Conservation (phyloP, 2,888 invertebrate species). For the Xestia ashworthii region DNA sequence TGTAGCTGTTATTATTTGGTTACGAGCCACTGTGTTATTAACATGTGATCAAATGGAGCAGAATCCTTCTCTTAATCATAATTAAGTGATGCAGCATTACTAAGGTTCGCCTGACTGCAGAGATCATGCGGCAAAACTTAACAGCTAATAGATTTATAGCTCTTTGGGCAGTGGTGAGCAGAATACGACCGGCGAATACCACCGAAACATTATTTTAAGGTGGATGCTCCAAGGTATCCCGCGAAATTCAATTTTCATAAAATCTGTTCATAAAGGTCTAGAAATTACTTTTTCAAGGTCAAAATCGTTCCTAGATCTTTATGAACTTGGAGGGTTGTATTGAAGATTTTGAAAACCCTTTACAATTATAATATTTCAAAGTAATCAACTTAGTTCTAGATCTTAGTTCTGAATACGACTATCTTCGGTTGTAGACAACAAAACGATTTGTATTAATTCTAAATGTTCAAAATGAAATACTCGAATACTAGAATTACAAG, state of each 20-base stretch:
- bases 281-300: no score
- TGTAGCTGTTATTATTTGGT: not conserved
- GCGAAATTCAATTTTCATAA: no score
- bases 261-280: no score
- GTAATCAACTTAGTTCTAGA: not conserved
- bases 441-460: not conserved
- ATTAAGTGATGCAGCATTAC: not conserved
- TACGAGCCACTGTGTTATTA: not conserved
- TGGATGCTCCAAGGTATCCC: no score
- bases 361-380: not conserved
- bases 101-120: not conserved
- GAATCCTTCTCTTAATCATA: not conserved
- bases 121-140: conserved; percentile 32
- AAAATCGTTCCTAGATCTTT: no score
- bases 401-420: not conserved
- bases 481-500: not conserved
- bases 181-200: not conserved
- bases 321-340: no score
- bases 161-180: not conserved
- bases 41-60: not conserved
- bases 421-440: not conserved
- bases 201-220: not conserved
- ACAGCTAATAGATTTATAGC: conserved; percentile 8
- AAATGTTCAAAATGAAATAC: not conserved
- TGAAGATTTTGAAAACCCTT: no score